phyloP scores from a whole-genome alignment of 2,113 vertebrate species.

The Machaerirhynchus nigripectus region DNA sequence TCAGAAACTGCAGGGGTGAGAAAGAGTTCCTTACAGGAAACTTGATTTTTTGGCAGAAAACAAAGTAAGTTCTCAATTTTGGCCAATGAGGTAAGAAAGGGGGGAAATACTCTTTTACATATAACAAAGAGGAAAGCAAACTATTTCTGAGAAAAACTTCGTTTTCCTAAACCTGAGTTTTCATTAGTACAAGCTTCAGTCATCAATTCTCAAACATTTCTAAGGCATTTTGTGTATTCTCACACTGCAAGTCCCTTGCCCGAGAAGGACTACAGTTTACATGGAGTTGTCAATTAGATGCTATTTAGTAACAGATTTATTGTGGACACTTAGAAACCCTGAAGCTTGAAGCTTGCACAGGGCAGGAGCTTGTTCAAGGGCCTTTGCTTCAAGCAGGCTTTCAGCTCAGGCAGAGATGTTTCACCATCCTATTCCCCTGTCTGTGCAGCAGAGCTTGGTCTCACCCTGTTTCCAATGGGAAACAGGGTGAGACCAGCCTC shows the following conservation, averaged over 20 bases:
- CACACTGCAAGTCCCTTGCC: neutral
- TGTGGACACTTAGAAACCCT: neutral
- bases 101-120: neutral
- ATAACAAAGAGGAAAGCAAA: neutral
- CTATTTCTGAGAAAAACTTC: neutral
- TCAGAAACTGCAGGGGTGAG: neutral
- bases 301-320: slow-evolving; percentile 19
- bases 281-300: neutral
- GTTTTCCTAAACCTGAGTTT: neutral
- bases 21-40: slow-evolving; percentile 1
- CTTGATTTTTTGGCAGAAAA: neutral
- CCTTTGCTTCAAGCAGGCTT: neutral
- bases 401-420: neutral
- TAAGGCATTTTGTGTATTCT: neutral
- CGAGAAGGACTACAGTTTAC: neutral
- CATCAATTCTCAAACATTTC: neutral
- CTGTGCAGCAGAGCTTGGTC: neutral
- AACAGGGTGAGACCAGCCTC: too few species aligned
- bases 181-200: neutral
- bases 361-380: neutral
- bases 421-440: neutral
- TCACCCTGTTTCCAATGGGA: neutral
- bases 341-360: neutral
- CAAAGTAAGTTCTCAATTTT: neutral
- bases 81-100: neutral